These are phyloP conservation scores for Ascaphus truei DNA, from an alignment of 2,113 vertebrate species.

Conservation along the genomic window DNA sequence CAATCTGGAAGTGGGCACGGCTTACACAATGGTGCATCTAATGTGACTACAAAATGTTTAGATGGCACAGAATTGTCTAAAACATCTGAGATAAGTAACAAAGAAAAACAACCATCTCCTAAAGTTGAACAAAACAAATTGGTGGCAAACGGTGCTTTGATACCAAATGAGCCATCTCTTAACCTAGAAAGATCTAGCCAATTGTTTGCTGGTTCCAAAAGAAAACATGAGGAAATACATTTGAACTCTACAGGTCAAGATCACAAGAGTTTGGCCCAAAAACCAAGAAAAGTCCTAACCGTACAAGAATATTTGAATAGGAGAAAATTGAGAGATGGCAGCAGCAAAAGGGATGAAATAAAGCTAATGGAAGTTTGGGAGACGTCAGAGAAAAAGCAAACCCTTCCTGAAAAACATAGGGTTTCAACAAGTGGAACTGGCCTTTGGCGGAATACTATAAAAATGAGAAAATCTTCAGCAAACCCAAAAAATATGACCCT, in stretches of 20 bases:
- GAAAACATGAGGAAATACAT: background rate
- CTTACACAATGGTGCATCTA: too few relatives aligned
- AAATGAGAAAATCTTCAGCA: constrained; percentile 20
- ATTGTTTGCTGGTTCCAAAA: background rate
- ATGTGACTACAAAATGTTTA: too few relatives aligned
- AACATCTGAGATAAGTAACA: too few relatives aligned
- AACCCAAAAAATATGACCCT: constrained; percentile 14
- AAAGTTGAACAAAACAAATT: background rate
- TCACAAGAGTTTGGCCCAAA: background rate
- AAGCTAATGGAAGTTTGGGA: constrained; percentile 29
- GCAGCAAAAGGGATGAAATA: constrained; percentile 33
- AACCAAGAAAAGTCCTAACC: constrained; percentile 24
- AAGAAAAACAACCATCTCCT: too few relatives aligned
- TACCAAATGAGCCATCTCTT: too few relatives aligned
- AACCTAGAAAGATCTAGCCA: too few relatives aligned
- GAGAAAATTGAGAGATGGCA: constrained; percentile 44
- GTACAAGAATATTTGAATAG: constrained; percentile 48
- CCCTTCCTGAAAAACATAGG: constrained; percentile 36
- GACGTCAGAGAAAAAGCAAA: constrained; percentile 23
- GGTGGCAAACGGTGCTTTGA: background rate
- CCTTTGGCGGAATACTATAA: constrained; percentile 34
- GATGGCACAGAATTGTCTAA: too few relatives aligned
- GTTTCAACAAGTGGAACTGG: constrained; percentile 34
- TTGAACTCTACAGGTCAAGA: background rate
- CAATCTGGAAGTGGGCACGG: too few relatives aligned